Evolutionary conservation across 2,113 vertebrate species (phyloP).

Genomic region (Apistogramma diplotaenia): DNA sequence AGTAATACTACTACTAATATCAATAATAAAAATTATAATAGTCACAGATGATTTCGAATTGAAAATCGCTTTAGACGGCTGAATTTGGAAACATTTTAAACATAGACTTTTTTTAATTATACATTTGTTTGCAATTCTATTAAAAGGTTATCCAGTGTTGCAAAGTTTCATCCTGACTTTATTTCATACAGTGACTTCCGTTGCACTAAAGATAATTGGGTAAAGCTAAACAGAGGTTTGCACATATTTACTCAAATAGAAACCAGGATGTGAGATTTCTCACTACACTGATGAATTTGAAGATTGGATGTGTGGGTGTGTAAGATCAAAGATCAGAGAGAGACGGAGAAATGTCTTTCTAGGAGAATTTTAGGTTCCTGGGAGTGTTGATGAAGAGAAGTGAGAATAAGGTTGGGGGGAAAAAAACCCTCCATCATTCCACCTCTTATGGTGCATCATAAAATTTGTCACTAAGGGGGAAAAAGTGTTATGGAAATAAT

Average conservation of each 20-base stretch:
- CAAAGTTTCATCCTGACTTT: not conserved
- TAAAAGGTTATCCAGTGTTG: too few relatives aligned
- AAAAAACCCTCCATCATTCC: not conserved
- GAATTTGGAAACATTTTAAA: not conserved
- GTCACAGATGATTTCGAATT: not conserved
- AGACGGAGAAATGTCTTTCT: not conserved
- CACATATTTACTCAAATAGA: not conserved
- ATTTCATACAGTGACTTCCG: not conserved
- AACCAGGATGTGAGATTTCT: not conserved
- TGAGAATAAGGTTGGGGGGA: not conserved
- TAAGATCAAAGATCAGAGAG: not conserved
- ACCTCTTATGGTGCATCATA: not conserved
- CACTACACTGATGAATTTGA: not conserved
- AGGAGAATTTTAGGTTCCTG: not conserved
- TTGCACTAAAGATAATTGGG: not conserved
- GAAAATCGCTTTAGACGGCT: not conserved
- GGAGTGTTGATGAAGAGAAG: not conserved
- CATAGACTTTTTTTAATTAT: too few relatives aligned
- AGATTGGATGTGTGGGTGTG: not conserved
- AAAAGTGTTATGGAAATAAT: not conserved
- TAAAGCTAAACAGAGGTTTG: not conserved
- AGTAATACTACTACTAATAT: not conserved
- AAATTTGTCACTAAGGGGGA: not conserved
- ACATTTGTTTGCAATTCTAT: too few relatives aligned
- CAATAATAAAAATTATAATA: not conserved